These are phyloP conservation scores for Philopedon plagiatum DNA, from an alignment of 2,888 invertebrate genomes.

Conservation along the genomic window DNA sequence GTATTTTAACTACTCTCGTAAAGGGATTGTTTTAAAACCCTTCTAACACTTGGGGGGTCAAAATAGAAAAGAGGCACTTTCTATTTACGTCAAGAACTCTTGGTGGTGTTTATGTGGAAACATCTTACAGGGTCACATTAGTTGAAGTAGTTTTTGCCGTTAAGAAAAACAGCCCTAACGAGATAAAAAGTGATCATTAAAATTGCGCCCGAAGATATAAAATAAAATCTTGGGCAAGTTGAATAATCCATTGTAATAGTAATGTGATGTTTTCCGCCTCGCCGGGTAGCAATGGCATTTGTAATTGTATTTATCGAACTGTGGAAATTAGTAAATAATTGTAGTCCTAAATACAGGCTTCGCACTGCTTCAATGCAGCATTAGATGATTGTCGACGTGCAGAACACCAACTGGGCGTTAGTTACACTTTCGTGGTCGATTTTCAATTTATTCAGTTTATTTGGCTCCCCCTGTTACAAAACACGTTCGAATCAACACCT, in stretches of 20 bases:
- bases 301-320: slow-evolving; percentile 68
- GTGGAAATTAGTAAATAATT: slow-evolving; percentile 68
- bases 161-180: slow-evolving; percentile 38
- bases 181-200: slow-evolving; percentile 50
- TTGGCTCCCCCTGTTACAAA: slow-evolving; percentile 34
- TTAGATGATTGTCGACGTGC: slow-evolving; percentile 59
- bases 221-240: slow-evolving; percentile 53
- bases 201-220: slow-evolving; percentile 53
- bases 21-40: not conserved
- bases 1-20: too few relatives aligned
- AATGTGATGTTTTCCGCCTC: slow-evolving; percentile 60
- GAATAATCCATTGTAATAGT: slow-evolving; percentile 53
- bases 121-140: slow-evolving; percentile 43
- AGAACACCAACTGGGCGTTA: slow-evolving; percentile 65
- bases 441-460: slow-evolving; percentile 51
- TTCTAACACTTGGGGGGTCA: not conserved
- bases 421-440: slow-evolving; percentile 62
- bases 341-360: slow-evolving; percentile 65
- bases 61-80: slow-evolving; percentile 9
- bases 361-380: slow-evolving; percentile 61
- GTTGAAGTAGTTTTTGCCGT: slow-evolving; percentile 45
- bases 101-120: slow-evolving; percentile 31
- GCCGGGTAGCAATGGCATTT: slow-evolving; percentile 64
- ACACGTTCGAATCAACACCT: slow-evolving; percentile 49
- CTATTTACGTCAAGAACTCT: slow-evolving; percentile 30